A percentile compares a stretch with the other conserved stretches of the same genome.
phyloP scores from a whole-genome alignment of 2,797 vertebrate species.

The Poecilia wingei region DNA sequence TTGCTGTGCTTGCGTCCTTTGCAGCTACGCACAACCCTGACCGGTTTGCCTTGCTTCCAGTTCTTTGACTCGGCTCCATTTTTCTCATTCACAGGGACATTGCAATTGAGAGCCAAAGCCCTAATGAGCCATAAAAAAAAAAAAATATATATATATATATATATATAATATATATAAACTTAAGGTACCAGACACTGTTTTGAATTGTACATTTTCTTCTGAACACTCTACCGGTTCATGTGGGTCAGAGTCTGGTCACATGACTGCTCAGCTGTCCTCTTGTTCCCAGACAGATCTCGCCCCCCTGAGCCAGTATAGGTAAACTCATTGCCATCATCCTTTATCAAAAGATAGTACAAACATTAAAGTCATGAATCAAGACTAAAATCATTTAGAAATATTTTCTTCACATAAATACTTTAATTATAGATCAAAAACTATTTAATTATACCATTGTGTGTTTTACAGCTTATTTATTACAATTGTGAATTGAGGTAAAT shows the following conservation, averaged over 20 bases:
- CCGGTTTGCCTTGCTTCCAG: conserved; percentile 93
- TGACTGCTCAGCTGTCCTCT: conserved; percentile 95
- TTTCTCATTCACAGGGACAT: conserved; percentile 89
- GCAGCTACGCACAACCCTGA: conserved; percentile 91
- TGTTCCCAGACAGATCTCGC: conserved; percentile 96
- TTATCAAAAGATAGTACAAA: not conserved
- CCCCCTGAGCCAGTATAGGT: conserved; percentile 97
- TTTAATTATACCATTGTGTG: not conserved
- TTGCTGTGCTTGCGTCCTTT: conserved; percentile 97
- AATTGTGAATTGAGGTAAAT: too few relatives aligned
- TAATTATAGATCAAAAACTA: not conserved
- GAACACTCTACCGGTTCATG: conserved; percentile 89
- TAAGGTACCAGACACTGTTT: not conserved
- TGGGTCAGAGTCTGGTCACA: conserved; percentile 98
- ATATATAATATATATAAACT: not conserved
- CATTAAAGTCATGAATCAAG: conserved; percentile 8
- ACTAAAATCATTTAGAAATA: not conserved
- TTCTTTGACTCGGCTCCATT: conserved; percentile 90
- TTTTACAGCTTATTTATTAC: too few relatives aligned
- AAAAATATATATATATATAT: too few relatives aligned
- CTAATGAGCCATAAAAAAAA: conserved; percentile 65
- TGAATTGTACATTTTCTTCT: not conserved
- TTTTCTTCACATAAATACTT: not conserved
- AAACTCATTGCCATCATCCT: conserved; percentile 97
- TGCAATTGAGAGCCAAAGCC: conserved; percentile 95